Evolutionary conservation across 2,113 vertebrate species (phyloP).

Genomic region (Helogale parvula): DNA sequence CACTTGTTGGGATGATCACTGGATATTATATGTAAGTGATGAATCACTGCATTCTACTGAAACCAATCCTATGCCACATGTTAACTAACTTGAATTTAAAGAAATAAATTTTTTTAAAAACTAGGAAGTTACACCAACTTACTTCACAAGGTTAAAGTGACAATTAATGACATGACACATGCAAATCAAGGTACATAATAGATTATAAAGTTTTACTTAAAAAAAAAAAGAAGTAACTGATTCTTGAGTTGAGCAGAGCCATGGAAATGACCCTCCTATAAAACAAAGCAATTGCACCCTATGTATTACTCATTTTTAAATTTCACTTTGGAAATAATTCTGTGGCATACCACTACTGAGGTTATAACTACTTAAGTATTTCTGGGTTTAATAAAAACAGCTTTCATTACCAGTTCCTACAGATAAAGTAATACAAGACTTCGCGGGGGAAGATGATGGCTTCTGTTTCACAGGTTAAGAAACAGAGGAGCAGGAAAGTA

Average conservation of each 20-base stretch:
- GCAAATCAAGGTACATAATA: too few relatives aligned
- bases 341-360: neutral
- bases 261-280: neutral
- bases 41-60: too few relatives aligned
- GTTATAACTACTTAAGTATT: neutral
- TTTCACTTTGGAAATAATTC: conserved; percentile 2
- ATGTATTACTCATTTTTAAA: neutral
- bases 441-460: rapidly evolving
- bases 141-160: too few relatives aligned
- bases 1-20: too few relatives aligned
- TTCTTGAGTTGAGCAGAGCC: neutral
- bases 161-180: too few relatives aligned
- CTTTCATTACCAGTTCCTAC: neutral
- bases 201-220: too few relatives aligned
- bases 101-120: too few relatives aligned
- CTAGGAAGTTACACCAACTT: too few relatives aligned
- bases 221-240: neutral
- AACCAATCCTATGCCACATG: too few relatives aligned
- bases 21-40: too few relatives aligned
- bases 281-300: neutral
- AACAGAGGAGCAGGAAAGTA: neutral
- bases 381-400: neutral
- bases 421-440: neutral
- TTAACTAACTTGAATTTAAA: too few relatives aligned
- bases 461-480: neutral